These are phyloP conservation scores for Zhuqinia jingwanae DNA, from an alignment of 2,888 invertebrate genomes.

Conservation along the genomic window DNA sequence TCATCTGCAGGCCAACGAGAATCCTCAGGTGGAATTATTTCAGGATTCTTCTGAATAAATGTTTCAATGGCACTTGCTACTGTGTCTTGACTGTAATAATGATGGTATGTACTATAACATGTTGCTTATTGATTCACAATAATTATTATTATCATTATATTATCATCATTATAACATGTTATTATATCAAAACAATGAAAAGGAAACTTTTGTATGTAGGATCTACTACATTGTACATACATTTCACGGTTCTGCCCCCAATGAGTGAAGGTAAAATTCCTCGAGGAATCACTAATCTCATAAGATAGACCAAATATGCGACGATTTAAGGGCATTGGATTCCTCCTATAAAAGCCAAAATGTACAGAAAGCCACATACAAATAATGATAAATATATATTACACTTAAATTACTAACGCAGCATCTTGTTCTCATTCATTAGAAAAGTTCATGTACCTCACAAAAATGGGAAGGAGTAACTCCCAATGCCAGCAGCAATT, in stretches of 20 bases:
- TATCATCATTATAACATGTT: too few relatives aligned
- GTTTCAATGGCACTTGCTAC: constrained; percentile 54
- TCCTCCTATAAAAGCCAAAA: constrained; percentile 10
- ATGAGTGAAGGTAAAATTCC: not conserved
- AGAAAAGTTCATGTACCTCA: constrained; percentile 20
- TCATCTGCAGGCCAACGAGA: constrained; percentile 55
- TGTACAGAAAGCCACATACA: too few relatives aligned
- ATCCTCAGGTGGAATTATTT: constrained; percentile 52
- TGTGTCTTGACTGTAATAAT: constrained; percentile 30
- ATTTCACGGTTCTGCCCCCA: constrained; percentile 28
- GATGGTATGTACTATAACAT: too few relatives aligned
- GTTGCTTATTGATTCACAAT: too few relatives aligned
- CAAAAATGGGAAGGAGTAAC: constrained; percentile 55
- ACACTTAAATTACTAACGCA: too few relatives aligned
- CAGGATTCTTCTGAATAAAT: constrained; percentile 36
- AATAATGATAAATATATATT: too few relatives aligned
- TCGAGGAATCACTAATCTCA: constrained; percentile 19
- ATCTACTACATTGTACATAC: too few relatives aligned
- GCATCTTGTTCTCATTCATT: too few relatives aligned
- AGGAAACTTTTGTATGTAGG: not conserved
- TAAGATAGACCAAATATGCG: constrained; percentile 52
- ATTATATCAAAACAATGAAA: not conserved
- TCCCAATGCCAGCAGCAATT: constrained; percentile 75
- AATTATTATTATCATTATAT: too few relatives aligned
- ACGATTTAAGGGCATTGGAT: constrained; percentile 54